phyloP scores from a whole-genome alignment of 2,888 invertebrate genomes.

The Lepetodrilus schrolli region DNA sequence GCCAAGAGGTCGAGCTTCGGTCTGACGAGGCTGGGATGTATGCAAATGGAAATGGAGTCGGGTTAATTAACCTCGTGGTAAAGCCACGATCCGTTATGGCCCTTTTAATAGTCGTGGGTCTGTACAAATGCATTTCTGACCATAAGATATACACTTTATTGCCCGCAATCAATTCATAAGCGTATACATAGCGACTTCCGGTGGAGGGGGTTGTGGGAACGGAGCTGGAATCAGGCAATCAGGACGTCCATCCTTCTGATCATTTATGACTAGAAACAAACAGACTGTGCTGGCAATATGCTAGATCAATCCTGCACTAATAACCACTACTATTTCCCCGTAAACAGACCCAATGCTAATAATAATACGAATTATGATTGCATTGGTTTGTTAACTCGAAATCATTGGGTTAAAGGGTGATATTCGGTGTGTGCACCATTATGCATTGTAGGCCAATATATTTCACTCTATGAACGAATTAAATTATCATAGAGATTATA shows the following conservation, averaged over 20 bases:
- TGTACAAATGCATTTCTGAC: background rate
- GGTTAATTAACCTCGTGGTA: conserved; percentile 21
- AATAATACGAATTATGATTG: too few relatives aligned
- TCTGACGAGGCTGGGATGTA: conserved; percentile 2
- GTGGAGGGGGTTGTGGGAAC: background rate
- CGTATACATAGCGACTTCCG: conserved; percentile 12
- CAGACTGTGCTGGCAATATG: background rate
- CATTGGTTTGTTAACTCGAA: too few relatives aligned
- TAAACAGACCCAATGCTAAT: too few relatives aligned
- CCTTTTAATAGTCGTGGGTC: conserved; percentile 21
- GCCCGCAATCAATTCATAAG: conserved; percentile 22
- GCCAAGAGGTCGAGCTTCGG: background rate
- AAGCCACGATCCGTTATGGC: conserved; percentile 18
- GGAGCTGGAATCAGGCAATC: too few relatives aligned
- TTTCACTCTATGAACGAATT: too few relatives aligned
- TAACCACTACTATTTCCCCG: too few relatives aligned
- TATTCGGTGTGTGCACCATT: too few relatives aligned
- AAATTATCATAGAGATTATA: too few relatives aligned
- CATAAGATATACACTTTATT: conserved; percentile 26
- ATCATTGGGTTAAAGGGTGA: too few relatives aligned
- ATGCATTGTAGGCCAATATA: too few relatives aligned
- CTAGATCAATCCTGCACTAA: too few relatives aligned
- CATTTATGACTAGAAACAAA: background rate
- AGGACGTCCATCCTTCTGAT: conserved; percentile 3
- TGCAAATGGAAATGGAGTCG: conserved; percentile 2